These are phyloP conservation scores for Urocitellus parryii DNA, from an alignment of 2,113 vertebrate species.

Conservation along the genomic window DNA sequence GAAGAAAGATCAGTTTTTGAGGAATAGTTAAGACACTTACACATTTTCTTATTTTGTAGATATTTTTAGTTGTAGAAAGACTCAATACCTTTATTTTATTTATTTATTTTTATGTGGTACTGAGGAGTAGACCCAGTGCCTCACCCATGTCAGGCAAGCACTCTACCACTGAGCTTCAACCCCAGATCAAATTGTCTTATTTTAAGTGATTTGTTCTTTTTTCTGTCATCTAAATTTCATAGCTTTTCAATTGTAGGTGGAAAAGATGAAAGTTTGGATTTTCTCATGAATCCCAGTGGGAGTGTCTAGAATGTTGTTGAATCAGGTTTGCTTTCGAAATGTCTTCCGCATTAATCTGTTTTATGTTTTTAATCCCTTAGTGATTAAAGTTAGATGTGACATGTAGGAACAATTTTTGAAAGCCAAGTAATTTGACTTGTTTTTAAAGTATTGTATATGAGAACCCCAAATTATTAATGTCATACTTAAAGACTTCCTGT, in stretches of 20 bases:
- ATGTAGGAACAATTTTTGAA: neutral
- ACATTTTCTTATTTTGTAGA: neutral
- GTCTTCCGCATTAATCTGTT: conserved; percentile 39
- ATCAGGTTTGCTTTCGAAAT: conserved; percentile 16
- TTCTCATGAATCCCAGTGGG: neutral
- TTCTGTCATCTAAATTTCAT: conserved; percentile 5
- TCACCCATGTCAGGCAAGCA: too few species aligned
- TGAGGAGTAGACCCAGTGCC: too few species aligned
- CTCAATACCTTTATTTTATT: too few species aligned
- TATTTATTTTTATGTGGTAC: too few species aligned
- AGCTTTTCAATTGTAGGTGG: neutral
- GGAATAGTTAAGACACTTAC: neutral
- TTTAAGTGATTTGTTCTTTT: neutral
- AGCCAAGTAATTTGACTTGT: neutral
- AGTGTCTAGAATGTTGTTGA: neutral
- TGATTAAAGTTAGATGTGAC: conserved; percentile 56
- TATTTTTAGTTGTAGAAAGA: too few species aligned
- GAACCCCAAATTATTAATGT: neutral
- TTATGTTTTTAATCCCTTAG: conserved; percentile 40
- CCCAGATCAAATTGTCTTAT: neutral
- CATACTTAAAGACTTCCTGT: neutral
- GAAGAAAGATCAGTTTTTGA: conserved; percentile 25
- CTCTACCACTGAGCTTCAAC: too few species aligned
- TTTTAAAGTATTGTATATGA: neutral
- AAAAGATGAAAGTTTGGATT: neutral